Base-by-base conservation (phyloP, 2,797 vertebrate species). In the Nyctibius grandis region DNA sequence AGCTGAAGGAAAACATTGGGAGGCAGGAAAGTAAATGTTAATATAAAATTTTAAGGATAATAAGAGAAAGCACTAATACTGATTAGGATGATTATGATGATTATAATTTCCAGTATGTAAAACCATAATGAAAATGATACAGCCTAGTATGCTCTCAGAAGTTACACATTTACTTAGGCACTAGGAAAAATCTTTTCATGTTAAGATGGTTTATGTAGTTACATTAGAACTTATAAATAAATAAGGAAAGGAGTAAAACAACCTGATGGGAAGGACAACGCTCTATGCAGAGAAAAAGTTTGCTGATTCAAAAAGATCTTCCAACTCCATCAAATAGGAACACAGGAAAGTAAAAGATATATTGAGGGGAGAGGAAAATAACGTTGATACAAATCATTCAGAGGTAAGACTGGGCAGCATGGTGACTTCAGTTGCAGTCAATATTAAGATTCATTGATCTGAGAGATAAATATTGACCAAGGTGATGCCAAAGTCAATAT, bases 391-490 rank as follows among this genome's bases (percentile, higher is more conserved):
- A 93, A 94, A 94, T 94, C 68, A 80, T 91, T 96, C 76, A 93
- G 78, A 78, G 44, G 73, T 91, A 97, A 95, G n/a, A 31, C 20
- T 63, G 86, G 15, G 28, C 45, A 95, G 38, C 67, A 74, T 63
- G 69, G 17, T 86, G 65, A 36, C 64, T 96, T 96, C 88, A 77
- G 81, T 50, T 91, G 59, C 83, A 96, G 57, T 93, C 85, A 90
- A 91, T 94, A 95, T 83, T 60, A 95, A 80, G 89, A 97, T 94
- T 79, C 64, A 97, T 96, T 91, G 91, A 85, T 95, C 77, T 90
- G 42, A 94, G 92, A 94, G 84, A 96, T 88, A 97, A 96, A 97
- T 91, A 89, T 94, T 97, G 93, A 96, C 85, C 75, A 94, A 94
- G 89, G 77, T 91, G 95, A 95, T 91, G 53, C 75, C 91, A 96